Base-by-base conservation (phyloP, 1,140 invertebrate species). In the Drosophila lacteicornis region DNA sequence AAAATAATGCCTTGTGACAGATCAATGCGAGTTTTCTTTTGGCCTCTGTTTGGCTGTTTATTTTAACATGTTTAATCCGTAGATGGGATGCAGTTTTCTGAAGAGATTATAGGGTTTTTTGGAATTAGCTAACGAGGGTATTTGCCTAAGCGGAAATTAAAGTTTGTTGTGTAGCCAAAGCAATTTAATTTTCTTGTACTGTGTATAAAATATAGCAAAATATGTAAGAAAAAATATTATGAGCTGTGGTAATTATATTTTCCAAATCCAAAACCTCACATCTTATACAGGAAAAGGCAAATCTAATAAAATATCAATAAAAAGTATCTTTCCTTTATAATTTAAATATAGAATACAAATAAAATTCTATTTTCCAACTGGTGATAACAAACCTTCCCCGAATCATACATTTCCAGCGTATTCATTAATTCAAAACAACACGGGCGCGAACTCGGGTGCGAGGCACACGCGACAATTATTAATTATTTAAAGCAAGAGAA, bases 391-490 rank as follows among this genome's bases (percentile, higher is more conserved):
- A 55, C 30, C 11, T 19, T 15, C 3, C 12, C 36, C 13, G n/a
- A 67, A 55, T 22, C 22, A 19, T 33, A 53, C 36, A 36, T 36
- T 68, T 27, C 22, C 4, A 59, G 30, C 40, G 25, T 38, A n/a
- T 19, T 67, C 61, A 79, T 79, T 78, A 61, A 82, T 79, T 79
- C 60, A 50, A 60, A 57, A 58, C 71, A 70, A 82, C 80, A 83
- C 67, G 55, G 61, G 51, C 57, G 51, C 47, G 27, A 65, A 50
- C 15, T 53, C 53, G 80, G 80, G 80, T 88, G 84, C 76, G 59
- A 84, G 63, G 27, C 22, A 51, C 85, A 88, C 85, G 81, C 78
- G 81, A 85, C 85, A 42, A 63, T 90, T 88, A 88, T 88, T 88
- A 88, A 88, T 88, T 90, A 81, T 68, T 74, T 55, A 57, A 88